Evolutionary conservation across 2,797 vertebrate species (phyloP).

Genomic region (Chromobotia macracanthus): DNA sequence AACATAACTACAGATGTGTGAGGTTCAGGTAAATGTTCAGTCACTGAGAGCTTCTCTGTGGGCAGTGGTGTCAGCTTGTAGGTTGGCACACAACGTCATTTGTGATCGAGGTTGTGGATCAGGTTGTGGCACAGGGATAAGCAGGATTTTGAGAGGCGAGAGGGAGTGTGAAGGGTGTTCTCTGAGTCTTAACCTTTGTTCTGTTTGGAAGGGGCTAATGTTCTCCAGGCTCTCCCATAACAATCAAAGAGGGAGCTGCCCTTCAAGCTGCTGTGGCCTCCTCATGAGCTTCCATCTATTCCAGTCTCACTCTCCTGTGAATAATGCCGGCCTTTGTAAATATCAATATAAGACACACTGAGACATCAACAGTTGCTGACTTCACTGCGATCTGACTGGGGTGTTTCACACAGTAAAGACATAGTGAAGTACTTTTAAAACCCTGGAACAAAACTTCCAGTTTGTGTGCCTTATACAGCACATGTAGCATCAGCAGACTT

Average conservation of each 20-base stretch:
- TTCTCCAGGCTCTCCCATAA: constrained; percentile 55
- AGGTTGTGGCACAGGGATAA: constrained; percentile 54
- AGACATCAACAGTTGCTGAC: constrained; percentile 50
- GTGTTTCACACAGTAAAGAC: constrained; percentile 12
- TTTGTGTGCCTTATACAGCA: not conserved
- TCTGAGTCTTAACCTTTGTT: constrained; percentile 64
- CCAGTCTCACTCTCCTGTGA: constrained; percentile 45
- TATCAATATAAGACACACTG: constrained; percentile 50
- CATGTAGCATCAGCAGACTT: no score
- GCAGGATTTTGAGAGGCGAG: constrained; percentile 46
- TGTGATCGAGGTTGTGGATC: constrained; percentile 29
- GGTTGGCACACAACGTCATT: constrained; percentile 17
- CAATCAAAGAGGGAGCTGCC: constrained; percentile 53
- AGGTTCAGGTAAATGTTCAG: no score
- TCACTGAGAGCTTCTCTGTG: constrained; percentile 23
- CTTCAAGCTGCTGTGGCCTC: constrained; percentile 46
- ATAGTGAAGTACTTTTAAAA: not conserved
- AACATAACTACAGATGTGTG: no score
- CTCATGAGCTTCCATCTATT: constrained; percentile 23
- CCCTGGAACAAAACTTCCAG: not conserved
- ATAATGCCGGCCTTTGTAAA: constrained; percentile 63
- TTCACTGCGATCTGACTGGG: constrained; percentile 6
- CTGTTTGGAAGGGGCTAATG: constrained; percentile 58
- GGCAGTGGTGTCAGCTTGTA: constrained; percentile 4
- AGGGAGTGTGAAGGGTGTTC: constrained; percentile 50